Conservation (phyloP, 2,888 invertebrate genomes). For the Macrophya alboannulata region DNA sequence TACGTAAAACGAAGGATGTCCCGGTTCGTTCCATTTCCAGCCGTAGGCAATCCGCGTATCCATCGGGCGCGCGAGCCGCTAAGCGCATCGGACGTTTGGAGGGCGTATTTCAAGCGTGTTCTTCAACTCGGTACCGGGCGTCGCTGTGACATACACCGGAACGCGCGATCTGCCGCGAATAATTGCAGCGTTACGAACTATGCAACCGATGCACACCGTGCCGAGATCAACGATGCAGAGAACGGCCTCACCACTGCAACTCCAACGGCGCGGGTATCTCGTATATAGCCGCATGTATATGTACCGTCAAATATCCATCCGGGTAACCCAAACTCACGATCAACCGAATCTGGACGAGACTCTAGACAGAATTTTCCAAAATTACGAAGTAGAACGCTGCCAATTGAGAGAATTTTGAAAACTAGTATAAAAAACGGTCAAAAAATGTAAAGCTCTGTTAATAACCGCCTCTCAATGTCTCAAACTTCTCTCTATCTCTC, state of each 20-base stretch:
- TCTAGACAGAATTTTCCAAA: too few relatives aligned
- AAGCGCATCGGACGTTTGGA: constrained; percentile 74
- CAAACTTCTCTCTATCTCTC: neutral
- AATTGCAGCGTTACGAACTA: constrained; percentile 69
- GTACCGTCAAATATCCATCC: constrained; percentile 4
- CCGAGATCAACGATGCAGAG: constrained; percentile 39
- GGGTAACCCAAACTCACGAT: neutral
- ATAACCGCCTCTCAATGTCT: neutral
- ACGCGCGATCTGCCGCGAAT: constrained; percentile 60
- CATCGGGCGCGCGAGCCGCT: constrained; percentile 71
- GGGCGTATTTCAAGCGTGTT: constrained; percentile 74
- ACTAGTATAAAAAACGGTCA: neutral
- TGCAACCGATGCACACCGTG: constrained; percentile 61
- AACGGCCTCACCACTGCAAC: neutral
- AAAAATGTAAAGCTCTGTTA: neutral
- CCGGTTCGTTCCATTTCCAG: constrained; percentile 43
- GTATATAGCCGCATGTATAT: too few relatives aligned
- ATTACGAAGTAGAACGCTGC: too few relatives aligned
- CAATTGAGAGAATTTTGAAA: neutral
- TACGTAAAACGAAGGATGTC: constrained; percentile 41
- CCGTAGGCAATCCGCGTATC: constrained; percentile 49
- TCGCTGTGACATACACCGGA: constrained; percentile 73
- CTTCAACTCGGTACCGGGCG: constrained; percentile 57
- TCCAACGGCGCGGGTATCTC: too few relatives aligned
- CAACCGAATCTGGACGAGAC: neutral